phyloP scores from a whole-genome alignment of 1,140 invertebrate genomes.

The Atopsyche davidsoni region DNA sequence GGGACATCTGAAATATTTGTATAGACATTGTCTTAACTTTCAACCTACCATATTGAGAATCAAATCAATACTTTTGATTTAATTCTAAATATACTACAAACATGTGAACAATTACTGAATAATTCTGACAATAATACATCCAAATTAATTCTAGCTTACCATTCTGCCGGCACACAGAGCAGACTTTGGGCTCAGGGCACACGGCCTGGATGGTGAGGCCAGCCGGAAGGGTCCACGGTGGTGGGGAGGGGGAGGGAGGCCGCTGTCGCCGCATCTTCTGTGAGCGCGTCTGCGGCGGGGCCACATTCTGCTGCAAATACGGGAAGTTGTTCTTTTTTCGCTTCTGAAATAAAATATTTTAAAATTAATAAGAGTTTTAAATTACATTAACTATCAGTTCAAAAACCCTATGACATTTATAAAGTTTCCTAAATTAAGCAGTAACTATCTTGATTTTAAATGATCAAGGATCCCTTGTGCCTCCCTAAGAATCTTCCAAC shows the following conservation, averaged over 20 bases:
- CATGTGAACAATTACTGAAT: no score
- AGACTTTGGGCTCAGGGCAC: slow-evolving; percentile 38
- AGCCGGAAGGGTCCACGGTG: slow-evolving; percentile 33
- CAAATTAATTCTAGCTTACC: no score
- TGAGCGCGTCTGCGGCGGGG: slow-evolving; percentile 45
- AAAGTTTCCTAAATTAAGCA: no score
- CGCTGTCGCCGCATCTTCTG: slow-evolving; percentile 20
- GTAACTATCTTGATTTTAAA: no score
- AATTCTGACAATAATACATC: no score
- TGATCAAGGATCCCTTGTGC: no score
- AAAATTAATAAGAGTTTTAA: no score
- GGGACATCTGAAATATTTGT: slow-evolving; percentile 35
- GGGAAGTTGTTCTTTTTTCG: slow-evolving; percentile 44
- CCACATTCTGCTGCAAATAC: slow-evolving; percentile 43
- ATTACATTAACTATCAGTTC: no score
- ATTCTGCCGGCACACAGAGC: slow-evolving; percentile 42
- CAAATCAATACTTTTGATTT: neutral
- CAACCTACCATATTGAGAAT: slow-evolving; percentile 29
- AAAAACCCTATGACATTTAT: no score
- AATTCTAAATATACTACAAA: no score
- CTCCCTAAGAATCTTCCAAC: no score
- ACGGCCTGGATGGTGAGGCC: slow-evolving; percentile 36
- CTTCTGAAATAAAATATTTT: slow-evolving; percentile 43
- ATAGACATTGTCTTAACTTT: slow-evolving; percentile 36
- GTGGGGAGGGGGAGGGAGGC: slow-evolving; percentile 8